Evolutionary conservation across 2,888 invertebrate genomes (phyloP), one percentile per base, ranked within the genome.

Genomic region (Amphipoea oculea): DNA sequence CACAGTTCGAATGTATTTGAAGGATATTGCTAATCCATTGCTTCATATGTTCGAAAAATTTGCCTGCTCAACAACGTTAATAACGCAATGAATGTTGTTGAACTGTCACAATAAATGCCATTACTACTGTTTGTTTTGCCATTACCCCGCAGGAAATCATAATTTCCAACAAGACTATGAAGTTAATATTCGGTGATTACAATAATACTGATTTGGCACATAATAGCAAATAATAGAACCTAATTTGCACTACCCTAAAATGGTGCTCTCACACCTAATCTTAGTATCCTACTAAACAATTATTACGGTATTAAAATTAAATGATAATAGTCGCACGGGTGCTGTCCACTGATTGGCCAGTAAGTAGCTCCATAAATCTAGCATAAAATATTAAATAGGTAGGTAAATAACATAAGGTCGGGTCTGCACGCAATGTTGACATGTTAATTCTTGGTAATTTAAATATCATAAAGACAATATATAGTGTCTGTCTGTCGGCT

Each of bases 381-480:
- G 42, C 66, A 81, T 48, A 65, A 48, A 65, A 74, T 77, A 73
- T 60, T 69, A 77, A 82, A 81, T 76, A 79, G 68, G 65, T 76
- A 79, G 68, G 65, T 85, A 73, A 78, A 67, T 81, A 68, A 79
- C 72, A 82, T 84, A 73, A 82, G 73, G 73, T 68, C 66, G 42
- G 14, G 48, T 76, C 36, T n/a, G 82, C 84, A 84, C 73, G 84
- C 84, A 67, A 84, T 74, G 67, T 82, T 84, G 85, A 82, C 84
- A 84, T 84, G 75, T 84, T 84, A 84, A 84, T 84, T 67, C 79
- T 82, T 76, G 63, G 63, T 84, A 66, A 84, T 84, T 84, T 84
- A 76, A 84, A 84, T 84, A 82, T 72, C 79, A 79, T 76, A 82
- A 76, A 45, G n/a, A 77, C 76, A 75, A 77, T 85, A 85, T 48